A percentile compares a stretch with the other conserved stretches of the same genome.
phyloP scores from a whole-genome alignment of 2,113 vertebrate species.

The Lasiurus borealis region DNA sequence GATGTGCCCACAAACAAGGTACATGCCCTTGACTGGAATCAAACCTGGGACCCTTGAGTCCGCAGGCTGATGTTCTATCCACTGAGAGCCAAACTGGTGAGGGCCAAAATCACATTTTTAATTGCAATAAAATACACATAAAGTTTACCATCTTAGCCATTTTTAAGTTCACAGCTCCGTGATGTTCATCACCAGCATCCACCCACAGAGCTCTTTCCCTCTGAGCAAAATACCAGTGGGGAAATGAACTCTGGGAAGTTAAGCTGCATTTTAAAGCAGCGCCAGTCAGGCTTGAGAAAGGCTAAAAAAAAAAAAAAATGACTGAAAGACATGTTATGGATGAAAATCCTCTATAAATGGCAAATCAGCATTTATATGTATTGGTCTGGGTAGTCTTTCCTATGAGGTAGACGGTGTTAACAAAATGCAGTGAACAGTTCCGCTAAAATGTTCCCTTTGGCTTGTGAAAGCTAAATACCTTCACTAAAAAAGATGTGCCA shows the following conservation, averaged over 20 bases:
- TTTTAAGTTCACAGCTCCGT: neutral
- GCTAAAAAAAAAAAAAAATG: neutral
- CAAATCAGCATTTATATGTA: neutral
- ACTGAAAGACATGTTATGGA: neutral
- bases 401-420: too few species aligned
- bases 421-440: neutral
- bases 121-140: neutral
- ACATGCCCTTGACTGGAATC: too few species aligned
- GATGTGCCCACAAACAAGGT: too few species aligned
- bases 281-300: neutral
- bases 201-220: neutral
- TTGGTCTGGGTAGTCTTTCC: too few species aligned
- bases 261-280: neutral
- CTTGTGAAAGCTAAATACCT: neutral
- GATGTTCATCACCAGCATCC: neutral
- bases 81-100: too few species aligned
- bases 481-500: neutral
- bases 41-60: too few species aligned
- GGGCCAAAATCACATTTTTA: constrained; percentile 2
- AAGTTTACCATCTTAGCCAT: neutral
- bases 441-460: neutral
- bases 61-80: too few species aligned
- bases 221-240: neutral
- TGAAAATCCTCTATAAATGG: neutral
- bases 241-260: neutral